Percentiles rank a stretch among this genome's conserved stretches.
Conservation (phyloP, 1,140 invertebrate genomes). For the Palaemon carinicauda region DNA sequence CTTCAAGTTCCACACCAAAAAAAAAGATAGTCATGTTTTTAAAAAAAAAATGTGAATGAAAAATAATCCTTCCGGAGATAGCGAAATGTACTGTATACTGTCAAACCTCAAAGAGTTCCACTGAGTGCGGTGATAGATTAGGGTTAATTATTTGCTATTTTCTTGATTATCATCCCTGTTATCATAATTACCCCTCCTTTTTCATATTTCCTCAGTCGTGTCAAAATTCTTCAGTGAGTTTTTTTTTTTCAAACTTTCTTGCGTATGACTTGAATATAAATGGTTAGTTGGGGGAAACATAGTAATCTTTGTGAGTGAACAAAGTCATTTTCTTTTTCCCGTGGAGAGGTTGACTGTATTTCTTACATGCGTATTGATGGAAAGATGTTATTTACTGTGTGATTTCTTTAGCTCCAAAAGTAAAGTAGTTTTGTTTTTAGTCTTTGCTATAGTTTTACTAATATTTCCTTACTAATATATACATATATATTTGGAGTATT, state of each 20-base stretch:
- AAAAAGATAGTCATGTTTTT: background rate
- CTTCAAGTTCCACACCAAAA: background rate
- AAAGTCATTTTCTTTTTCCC: too few relatives aligned
- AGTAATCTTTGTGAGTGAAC: too few relatives aligned
- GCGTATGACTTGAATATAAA: background rate
- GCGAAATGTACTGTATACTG: conserved; percentile 18
- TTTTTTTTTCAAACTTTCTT: background rate
- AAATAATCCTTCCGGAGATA: background rate
- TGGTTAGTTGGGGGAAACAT: too few relatives aligned
- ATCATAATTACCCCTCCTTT: too few relatives aligned
- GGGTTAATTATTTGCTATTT: too few relatives aligned
- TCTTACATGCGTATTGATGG: conserved; percentile 12
- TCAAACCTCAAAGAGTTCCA: conserved; percentile 22
- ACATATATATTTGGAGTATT: too few relatives aligned
- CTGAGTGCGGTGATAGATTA: background rate
- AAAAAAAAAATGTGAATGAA: background rate
- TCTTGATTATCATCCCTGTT: too few relatives aligned
- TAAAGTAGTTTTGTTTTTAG: background rate
- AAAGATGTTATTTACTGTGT: conserved; percentile 9
- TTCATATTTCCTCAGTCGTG: too few relatives aligned
- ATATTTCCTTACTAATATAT: too few relatives aligned
- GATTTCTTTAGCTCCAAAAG: background rate
- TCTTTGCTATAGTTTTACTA: background rate
- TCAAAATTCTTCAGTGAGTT: background rate
- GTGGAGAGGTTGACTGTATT: conserved; percentile 35